A percentile compares a stretch with the other conserved stretches of the same genome.
phyloP scores from a whole-genome alignment of 2,888 invertebrate species.

The Napeogenes inachia region DNA sequence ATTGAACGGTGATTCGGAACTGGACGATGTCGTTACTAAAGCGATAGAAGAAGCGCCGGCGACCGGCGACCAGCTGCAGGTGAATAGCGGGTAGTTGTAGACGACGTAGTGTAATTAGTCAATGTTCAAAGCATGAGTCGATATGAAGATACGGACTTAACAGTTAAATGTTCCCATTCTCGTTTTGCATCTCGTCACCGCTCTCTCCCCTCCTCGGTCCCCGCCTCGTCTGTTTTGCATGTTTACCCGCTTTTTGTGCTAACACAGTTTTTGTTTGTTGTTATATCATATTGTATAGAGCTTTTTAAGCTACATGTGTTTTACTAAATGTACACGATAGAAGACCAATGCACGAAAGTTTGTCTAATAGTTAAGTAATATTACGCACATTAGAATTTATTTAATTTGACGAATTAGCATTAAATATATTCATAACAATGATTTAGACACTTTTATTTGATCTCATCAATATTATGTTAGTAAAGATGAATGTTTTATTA shows the following conservation, averaged over 20 bases:
- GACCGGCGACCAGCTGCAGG: conserved; percentile 49
- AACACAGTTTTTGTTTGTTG: conserved; percentile 37
- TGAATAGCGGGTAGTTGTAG: conserved; percentile 53
- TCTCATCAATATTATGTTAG: background rate
- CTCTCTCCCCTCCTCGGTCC: conserved; percentile 38
- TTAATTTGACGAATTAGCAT: background rate
- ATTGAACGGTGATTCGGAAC: conserved; percentile 19
- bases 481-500: background rate
- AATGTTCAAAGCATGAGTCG: conserved; percentile 47
- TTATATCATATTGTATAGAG: conserved; percentile 1
- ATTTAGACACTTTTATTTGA: no score
- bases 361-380: background rate
- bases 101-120: conserved; percentile 5
- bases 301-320: background rate
- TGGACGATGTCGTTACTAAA: no score
- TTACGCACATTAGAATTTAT: background rate
- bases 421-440: no score
- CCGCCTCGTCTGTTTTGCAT: conserved; percentile 34
- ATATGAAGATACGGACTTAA: conserved; percentile 49
- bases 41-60: conserved; percentile 10
- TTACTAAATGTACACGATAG: background rate
- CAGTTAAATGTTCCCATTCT: conserved; percentile 45
- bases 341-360: no score
- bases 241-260: conserved; percentile 48
- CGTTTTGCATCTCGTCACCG: conserved; percentile 36